Percentiles rank a stretch among this genome's conserved stretches.
These are phyloP conservation scores for Zaprionus davidi DNA, from an alignment of 1,140 invertebrate genomes.

Conservation along the genomic window DNA sequence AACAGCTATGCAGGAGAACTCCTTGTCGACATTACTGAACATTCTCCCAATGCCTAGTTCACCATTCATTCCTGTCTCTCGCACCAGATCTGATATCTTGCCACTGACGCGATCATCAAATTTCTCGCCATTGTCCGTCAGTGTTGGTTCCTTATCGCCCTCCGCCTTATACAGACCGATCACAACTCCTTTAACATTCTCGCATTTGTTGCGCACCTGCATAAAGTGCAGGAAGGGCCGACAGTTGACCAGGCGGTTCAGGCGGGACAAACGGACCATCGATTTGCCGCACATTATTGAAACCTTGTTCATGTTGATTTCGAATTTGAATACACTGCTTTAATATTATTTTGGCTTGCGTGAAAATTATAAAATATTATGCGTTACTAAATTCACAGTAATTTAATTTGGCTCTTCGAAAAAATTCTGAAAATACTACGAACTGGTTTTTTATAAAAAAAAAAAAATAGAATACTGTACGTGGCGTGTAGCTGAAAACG, in stretches of 20 bases:
- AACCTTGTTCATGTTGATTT: constrained; percentile 34
- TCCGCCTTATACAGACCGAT: constrained; percentile 54
- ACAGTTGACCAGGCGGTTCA: background rate
- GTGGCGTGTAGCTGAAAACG: background rate
- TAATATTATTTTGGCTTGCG: background rate
- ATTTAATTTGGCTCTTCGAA: background rate
- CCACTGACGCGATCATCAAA: constrained; percentile 73
- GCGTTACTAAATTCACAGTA: background rate
- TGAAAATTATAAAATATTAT: background rate
- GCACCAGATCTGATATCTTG: constrained; percentile 65
- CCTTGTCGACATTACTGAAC: constrained; percentile 87
- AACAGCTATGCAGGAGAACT: constrained; percentile 87
- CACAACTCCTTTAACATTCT: constrained; percentile 44
- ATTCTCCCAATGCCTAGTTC: constrained; percentile 85
- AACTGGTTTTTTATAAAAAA: background rate
- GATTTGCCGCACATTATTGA: constrained; percentile 25
- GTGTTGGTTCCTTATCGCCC: constrained; percentile 87
- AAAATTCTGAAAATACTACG: background rate
- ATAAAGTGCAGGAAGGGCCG: background rate
- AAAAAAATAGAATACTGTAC: background rate
- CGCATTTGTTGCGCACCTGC: constrained; percentile 47
- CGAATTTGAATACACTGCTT: constrained; percentile 38
- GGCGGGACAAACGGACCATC: constrained; percentile 15
- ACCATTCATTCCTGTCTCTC: constrained; percentile 58
- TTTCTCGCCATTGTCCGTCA: constrained; percentile 64